These are phyloP conservation scores for Canis aureus DNA, from an alignment of 2,113 vertebrate species.

Conservation along the genomic window DNA sequence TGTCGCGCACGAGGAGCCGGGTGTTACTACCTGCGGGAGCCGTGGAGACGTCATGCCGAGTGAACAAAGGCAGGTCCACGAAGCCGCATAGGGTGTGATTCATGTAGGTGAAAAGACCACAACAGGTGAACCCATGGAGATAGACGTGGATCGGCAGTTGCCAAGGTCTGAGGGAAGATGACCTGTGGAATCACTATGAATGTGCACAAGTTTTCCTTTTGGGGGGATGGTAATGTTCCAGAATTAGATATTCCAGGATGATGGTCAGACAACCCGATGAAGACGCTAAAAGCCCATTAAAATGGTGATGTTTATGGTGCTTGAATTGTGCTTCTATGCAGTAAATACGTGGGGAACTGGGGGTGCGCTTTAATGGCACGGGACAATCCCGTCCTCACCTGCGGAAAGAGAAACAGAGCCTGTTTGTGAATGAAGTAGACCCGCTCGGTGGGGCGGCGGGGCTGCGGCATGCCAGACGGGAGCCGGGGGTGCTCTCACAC, in stretches of 20 bases:
- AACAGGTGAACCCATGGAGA: background rate
- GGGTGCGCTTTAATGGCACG: background rate
- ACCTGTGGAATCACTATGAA: background rate
- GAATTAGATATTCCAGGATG: background rate
- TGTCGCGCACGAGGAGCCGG: background rate
- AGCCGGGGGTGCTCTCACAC: fast-evolving
- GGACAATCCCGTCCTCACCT: background rate
- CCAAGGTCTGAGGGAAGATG: background rate
- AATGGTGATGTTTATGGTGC: background rate
- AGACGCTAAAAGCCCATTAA: background rate
- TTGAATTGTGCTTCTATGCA: background rate
- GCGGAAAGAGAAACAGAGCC: background rate
- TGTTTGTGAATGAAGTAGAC: background rate
- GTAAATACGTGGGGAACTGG: background rate
- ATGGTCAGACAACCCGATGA: too few species aligned
- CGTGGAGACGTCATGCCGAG: background rate
- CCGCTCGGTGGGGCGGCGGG: fast-evolving
- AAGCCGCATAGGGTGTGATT: too few species aligned
- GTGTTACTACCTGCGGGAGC: too few species aligned
- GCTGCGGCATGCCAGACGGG: fast-evolving
- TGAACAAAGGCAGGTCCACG: background rate
- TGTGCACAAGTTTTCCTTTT: background rate
- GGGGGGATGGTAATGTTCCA: background rate
- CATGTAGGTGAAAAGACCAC: too few species aligned
- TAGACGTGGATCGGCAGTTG: too few species aligned